Base-by-base conservation (phyloP, 2,113 vertebrate genomes). In the Paralichthys olivaceus region DNA sequence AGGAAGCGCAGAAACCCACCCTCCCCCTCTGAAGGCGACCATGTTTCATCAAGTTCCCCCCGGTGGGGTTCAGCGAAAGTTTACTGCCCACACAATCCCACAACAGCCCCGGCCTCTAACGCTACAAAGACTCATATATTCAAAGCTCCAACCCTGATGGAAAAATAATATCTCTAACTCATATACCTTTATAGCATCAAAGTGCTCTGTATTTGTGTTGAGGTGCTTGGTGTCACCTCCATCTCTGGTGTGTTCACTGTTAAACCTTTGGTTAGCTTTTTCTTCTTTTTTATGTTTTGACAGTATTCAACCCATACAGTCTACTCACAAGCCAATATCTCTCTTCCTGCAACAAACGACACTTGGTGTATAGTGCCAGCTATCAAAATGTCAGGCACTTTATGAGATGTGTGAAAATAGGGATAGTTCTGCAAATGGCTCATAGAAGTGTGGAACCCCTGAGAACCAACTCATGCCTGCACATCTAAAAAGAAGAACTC, bases 371-470 rank as follows among this genome's bases (percentile, higher is more conserved):
- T 66, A 67, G 73, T 63, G 84, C 64, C 69, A 76, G 87, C 77
- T 65, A 87, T 90, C 86, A 90, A 91, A 87, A 89, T 90, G 85
- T 88, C 89, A 89, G 70, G 51, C 75, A 32, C 66, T 89, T 89
- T 88, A 88, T 83, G 82, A 75, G 84, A 80, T 79, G 79, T 79
- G 86, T 83, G 86, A 81, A 88, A 81, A 79, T 75, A 84, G 70
- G 69, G 76, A 86, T 70, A 29, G 80, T 58, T 80, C 84, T 29
- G 62, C 61, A 85, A 88, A 87, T 84, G 81, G 73, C 85, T 85
- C 80, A 70, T 53, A 65, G 72, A 80, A 55, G 60, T 63, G 47
- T n/a, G 56, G 71, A 82, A 83, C 70, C 85, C 84, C 71, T 71
- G 81, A 85, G 85, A 89, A 43, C 49, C 4, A 71, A 83, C 73